Base-by-base conservation (phyloP, 2,888 invertebrate genomes). In the Melanostoma mellinum region DNA sequence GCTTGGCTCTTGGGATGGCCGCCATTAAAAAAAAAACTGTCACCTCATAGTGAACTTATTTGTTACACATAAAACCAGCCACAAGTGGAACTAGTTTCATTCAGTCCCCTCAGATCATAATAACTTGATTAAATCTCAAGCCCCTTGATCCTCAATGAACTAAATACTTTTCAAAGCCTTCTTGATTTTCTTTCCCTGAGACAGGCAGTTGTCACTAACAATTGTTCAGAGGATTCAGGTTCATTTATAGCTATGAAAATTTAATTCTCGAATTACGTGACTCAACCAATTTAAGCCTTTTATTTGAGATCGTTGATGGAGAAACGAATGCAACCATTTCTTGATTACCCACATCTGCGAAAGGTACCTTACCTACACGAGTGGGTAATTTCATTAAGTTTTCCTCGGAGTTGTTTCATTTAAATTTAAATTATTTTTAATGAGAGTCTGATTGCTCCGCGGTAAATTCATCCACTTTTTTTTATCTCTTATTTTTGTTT, bases 351-450 rank as follows among this genome's bases (percentile, higher is more conserved):
- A 48, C 30, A 46, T 20, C 20, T 20, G 20, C 20, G 20, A 20
- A 20, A 20, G 48, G 48, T 36, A 63, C 6, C 40, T 32, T 36
- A 63, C 6, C 40, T 32, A 20, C 38, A 9, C 4, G 8, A 30
- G 30, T 3, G 4, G 20, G 32, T 9, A 36, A 36, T 61, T 74
- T 63, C 52, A 38, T 56, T 33, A 56, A 44, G 32, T 50, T 46
- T 52, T 55, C 40, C 58, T 42, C 55, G 10, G 5, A 61, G 56
- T 63, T 40, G 74, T 77, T 77, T 48, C 72, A 82, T 77, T 82
- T 82, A 77, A 82, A 82, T 73, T 61, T 44, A 44, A 77, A 77
- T 82, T 72, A 68, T 50, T 42, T 63, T 77, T 77, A 77, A 82
- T 77, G 72, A 72, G 52, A 36, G 61, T 42, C 53, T 38, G 46